Percentiles rank a stretch among this genome's conserved stretches.
phyloP scores from a whole-genome alignment of 64 coral and sea anemone species.

The Cladopsammia gracilis region DNA sequence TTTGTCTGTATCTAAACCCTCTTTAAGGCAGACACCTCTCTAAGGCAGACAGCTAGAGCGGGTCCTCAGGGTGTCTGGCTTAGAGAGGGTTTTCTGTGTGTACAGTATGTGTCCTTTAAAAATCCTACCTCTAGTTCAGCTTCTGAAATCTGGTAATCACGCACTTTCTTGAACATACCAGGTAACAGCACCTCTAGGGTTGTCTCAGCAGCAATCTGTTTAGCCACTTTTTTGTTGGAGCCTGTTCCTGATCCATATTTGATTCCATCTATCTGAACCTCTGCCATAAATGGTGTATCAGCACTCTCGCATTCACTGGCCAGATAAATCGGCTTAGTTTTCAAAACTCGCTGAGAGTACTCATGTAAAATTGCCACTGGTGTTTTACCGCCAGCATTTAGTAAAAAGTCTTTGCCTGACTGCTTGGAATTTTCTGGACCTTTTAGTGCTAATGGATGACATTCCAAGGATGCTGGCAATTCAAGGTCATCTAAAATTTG shows the following conservation, averaged over 20 bases:
- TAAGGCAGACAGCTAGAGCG: no score
- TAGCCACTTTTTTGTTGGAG: constrained; percentile 90
- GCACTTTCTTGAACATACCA: constrained; percentile 76
- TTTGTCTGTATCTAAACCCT: no score
- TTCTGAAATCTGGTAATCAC: constrained; percentile 73
- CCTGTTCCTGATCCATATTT: constrained; percentile 78
- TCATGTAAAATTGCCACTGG: constrained; percentile 90
- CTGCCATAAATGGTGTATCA: constrained; percentile 80
- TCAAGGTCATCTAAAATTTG: constrained; percentile 34
- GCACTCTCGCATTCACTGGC: constrained; percentile 79
- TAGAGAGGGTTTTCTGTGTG: no score
- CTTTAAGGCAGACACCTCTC: no score
- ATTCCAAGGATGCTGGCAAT: constrained; percentile 65
- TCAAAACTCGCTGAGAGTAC: constrained; percentile 79
- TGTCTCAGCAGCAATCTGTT: constrained; percentile 84
- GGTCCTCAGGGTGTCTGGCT: no score
- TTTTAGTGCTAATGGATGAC: constrained; percentile 76
- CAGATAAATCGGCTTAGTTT: constrained; percentile 84
- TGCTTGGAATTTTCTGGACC: constrained; percentile 48
- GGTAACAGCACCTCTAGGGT: constrained; percentile 86
- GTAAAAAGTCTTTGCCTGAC: constrained; percentile 60
- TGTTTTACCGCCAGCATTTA: constrained; percentile 90
- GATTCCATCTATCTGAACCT: constrained; percentile 88
- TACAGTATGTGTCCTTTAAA: neutral
- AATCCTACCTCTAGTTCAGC: constrained; percentile 74